These are phyloP conservation scores for Gymnodraco acuticeps DNA, from an alignment of 2,797 vertebrate genomes.

Conservation along the genomic window DNA sequence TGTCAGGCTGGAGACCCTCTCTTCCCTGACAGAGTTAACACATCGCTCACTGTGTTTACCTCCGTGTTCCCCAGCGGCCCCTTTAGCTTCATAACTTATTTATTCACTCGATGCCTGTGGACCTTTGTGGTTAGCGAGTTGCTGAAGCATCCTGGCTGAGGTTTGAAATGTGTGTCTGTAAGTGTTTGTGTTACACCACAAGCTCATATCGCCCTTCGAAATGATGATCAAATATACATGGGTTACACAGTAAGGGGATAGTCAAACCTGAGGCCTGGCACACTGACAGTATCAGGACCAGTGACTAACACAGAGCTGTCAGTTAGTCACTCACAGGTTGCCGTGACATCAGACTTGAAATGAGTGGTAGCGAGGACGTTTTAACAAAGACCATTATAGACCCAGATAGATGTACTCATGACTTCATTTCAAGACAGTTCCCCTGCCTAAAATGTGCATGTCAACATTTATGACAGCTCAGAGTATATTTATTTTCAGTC, in stretches of 20 bases:
- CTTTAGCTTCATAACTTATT: constrained; percentile 65
- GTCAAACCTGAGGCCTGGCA: too few relatives aligned
- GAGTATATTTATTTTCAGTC: not conserved
- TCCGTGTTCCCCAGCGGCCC: constrained; percentile 24
- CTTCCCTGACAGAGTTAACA: too few relatives aligned
- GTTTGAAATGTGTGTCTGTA: not conserved
- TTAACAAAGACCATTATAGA: not conserved
- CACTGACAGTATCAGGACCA: too few relatives aligned
- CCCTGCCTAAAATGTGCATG: not conserved
- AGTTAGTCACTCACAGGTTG: too few relatives aligned
- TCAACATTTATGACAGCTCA: not conserved
- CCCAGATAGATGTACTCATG: not conserved
- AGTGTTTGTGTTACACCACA: not conserved
- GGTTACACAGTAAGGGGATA: too few relatives aligned
- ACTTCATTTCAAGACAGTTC: not conserved
- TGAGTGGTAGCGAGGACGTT: not conserved
- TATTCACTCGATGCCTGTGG: constrained; percentile 44
- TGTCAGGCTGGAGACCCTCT: too few relatives aligned
- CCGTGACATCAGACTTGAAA: constrained; percentile 33
- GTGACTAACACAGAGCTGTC: too few relatives aligned
- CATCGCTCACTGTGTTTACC: constrained; percentile 18
- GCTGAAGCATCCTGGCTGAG: not conserved
- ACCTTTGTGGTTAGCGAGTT: constrained; percentile 24
- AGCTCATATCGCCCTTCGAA: not conserved
- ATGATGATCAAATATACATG: not conserved